Percentiles rank a stretch among this genome's conserved stretches.
phyloP scores from a whole-genome alignment of 92 coral and sea anemone genomes.

The Palythoa caribaeorum region DNA sequence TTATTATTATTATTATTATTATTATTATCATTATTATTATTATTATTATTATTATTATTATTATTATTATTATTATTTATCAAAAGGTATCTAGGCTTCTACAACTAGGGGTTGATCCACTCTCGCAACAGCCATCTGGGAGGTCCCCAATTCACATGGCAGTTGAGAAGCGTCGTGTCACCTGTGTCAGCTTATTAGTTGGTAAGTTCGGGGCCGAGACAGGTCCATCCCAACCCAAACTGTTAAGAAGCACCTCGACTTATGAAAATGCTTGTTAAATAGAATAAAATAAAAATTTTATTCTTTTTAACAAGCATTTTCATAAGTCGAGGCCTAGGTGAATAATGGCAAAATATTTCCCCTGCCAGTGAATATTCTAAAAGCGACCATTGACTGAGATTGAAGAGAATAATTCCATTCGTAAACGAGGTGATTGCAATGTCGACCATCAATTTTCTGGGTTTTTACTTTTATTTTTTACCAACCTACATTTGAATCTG shows the following conservation, averaged over 20 bases:
- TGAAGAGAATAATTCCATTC: no score
- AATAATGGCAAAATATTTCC: no score
- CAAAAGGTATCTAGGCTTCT: constrained; percentile 68
- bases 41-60: neutral
- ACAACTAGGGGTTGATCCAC: constrained; percentile 71
- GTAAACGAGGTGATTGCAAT: no score
- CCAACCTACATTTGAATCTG: no score
- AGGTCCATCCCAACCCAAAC: neutral
- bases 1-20: neutral
- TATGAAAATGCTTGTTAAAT: no score
- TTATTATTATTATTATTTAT: neutral
- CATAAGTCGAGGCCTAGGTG: no score
- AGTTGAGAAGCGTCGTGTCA: constrained; percentile 72
- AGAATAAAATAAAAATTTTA: no score
- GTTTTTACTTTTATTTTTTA: no score
- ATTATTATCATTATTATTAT: neutral
- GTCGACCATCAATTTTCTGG: no score
- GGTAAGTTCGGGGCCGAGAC: constrained; percentile 57
- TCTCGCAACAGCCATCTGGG: constrained; percentile 80
- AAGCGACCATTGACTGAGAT: no score
- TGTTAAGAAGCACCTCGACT: neutral
- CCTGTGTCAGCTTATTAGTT: constrained; percentile 84
- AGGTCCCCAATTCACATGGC: constrained; percentile 93
- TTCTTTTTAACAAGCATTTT: no score
- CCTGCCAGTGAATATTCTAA: no score